Percentiles rank a stretch among this genome's conserved stretches.
phyloP scores from a whole-genome alignment of 2,888 invertebrate species.

The Alentia gelatinosa region DNA sequence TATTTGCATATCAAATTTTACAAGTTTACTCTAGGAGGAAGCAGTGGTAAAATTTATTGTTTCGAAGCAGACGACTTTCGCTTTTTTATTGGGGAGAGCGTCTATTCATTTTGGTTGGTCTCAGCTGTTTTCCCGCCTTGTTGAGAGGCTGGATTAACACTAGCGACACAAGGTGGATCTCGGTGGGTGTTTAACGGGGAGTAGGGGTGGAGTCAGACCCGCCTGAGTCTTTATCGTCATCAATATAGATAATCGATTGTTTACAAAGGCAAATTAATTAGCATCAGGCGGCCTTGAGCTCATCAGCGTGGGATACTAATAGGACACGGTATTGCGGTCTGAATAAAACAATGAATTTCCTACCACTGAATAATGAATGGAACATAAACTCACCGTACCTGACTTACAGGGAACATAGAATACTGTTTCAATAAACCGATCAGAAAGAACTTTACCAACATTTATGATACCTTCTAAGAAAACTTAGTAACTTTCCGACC shows the following conservation, averaged over 20 bases:
- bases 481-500: too few species aligned
- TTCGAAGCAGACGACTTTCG: too few species aligned
- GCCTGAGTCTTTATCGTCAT: conserved; percentile 34
- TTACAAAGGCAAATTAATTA: conserved; percentile 41
- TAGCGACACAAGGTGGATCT: neutral
- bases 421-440: too few species aligned
- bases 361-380: too few species aligned
- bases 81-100: neutral
- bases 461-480: too few species aligned
- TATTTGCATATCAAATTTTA: too few species aligned
- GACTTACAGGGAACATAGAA: too few species aligned
- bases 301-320: neutral
- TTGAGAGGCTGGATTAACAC: conserved; percentile 40
- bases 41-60: too few species aligned
- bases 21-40: too few species aligned
- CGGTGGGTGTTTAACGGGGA: neutral
- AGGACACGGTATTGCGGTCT: neutral
- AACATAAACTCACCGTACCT: too few species aligned
- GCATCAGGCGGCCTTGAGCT: neutral
- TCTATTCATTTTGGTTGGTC: neutral
- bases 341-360: conserved; percentile 29
- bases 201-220: neutral
- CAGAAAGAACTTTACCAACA: too few species aligned
- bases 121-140: conserved; percentile 18
- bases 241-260: conserved; percentile 43